phyloP scores from a whole-genome alignment of 2,113 vertebrate species.

The Embiotoca jacksoni region DNA sequence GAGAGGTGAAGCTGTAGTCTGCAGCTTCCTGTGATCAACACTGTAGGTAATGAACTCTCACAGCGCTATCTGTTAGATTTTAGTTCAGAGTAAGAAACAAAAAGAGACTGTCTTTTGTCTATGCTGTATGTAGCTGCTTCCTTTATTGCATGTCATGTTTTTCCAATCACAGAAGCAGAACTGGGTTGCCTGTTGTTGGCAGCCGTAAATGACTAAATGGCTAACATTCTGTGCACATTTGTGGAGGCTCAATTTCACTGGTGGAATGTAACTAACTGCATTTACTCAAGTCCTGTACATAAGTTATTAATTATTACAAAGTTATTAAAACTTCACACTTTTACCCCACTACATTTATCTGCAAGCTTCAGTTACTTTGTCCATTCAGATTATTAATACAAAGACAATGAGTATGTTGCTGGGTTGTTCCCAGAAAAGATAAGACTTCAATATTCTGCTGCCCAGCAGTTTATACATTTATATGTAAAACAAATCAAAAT shows the following conservation, averaged over 20 bases:
- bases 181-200: too few species aligned
- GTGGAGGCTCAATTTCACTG: too few species aligned
- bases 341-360: neutral
- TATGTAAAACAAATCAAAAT: too few species aligned
- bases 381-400: neutral
- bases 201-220: too few species aligned
- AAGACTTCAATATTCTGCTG: neutral
- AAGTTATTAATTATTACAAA: too few species aligned
- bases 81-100: neutral
- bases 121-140: neutral
- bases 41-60: constrained; percentile 36
- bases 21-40: constrained; percentile 42
- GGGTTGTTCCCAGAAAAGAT: too few species aligned
- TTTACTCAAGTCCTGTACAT: neutral
- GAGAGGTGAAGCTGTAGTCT: constrained; percentile 26
- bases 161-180: too few species aligned
- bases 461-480: neutral
- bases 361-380: neutral
- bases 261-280: too few species aligned
- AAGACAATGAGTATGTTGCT: neutral
- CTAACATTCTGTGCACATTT: too few species aligned
- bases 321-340: neutral
- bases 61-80: neutral
- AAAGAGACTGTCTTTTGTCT: neutral
- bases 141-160: too few species aligned